Conservation (phyloP, 2,888 invertebrate species). For the Xestia xanthographa region DNA sequence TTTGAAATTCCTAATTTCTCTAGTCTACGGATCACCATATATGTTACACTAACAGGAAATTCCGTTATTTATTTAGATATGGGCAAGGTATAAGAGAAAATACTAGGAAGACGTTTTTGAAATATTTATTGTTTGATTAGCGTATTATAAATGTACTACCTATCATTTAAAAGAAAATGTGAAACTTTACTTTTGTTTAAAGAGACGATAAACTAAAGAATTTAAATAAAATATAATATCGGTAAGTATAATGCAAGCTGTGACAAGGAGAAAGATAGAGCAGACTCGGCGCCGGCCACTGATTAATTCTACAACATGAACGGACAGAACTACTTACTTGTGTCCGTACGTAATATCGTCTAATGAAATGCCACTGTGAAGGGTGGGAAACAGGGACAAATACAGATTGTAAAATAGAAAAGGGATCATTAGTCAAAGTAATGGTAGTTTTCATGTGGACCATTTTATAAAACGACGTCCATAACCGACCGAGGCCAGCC, state of each 20-base stretch:
- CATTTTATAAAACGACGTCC: not conserved
- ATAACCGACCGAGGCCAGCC: no score
- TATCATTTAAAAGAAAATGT: not conserved
- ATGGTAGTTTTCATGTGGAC: not conserved
- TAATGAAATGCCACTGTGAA: conserved; percentile 47
- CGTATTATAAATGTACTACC: not conserved
- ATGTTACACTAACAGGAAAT: not conserved
- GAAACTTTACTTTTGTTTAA: not conserved
- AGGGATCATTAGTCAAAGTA: not conserved
- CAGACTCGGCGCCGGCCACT: conserved; percentile 59
- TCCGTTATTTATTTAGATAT: not conserved
- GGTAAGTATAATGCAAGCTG: conserved; percentile 35
- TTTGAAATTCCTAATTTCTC: not conserved
- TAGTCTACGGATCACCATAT: not conserved
- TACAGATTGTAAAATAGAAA: conserved; percentile 1
- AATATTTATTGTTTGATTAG: not conserved
- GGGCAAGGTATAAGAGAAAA: no score
- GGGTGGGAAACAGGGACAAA: not conserved
- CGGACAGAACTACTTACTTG: conserved; percentile 58
- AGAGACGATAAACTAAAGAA: not conserved
- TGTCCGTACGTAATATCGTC: conserved; percentile 44
- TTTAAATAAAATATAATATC: conserved; percentile 31
- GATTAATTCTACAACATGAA: conserved; percentile 83
- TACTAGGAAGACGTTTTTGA: not conserved
- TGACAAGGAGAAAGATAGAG: conserved; percentile 48